Percentiles rank a stretch among this genome's conserved stretches.
Evolutionary conservation across 2,888 invertebrate genomes (phyloP).

Genomic region (Lampropteryx suffumata): DNA sequence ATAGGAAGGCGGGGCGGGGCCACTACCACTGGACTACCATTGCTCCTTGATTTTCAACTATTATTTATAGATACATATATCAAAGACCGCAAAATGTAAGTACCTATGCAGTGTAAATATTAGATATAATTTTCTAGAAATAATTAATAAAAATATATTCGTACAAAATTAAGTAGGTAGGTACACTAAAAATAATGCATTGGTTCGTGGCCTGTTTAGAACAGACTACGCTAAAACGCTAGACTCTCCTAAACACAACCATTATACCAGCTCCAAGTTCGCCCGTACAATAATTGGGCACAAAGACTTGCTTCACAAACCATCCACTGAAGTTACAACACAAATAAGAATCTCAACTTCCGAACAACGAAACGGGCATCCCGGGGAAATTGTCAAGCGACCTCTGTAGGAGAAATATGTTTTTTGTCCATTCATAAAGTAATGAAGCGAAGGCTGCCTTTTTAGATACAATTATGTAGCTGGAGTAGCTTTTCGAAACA

Average conservation of each 20-base stretch:
- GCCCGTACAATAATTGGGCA: constrained; percentile 11
- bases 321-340: constrained; percentile 2
- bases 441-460: constrained; percentile 28
- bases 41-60: too few relatives aligned
- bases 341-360: constrained; percentile 17
- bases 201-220: not conserved
- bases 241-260: not conserved
- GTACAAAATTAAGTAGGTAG: too few relatives aligned
- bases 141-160: too few relatives aligned
- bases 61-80: too few relatives aligned
- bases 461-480: constrained; percentile 6
- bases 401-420: constrained; percentile 24
- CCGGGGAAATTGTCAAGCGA: constrained; percentile 17
- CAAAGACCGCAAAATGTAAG: too few relatives aligned
- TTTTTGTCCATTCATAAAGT: constrained; percentile 36
- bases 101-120: too few relatives aligned
- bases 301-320: constrained; percentile 9
- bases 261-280: constrained; percentile 1
- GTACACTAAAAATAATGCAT: not conserved
- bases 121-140: too few relatives aligned
- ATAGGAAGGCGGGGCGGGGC: too few relatives aligned
- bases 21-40: too few relatives aligned
- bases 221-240: not conserved
- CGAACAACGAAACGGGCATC: constrained; percentile 8
- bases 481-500: not conserved